Conservation (phyloP, 1,140 invertebrate species). For the Drosophila tsacasi region DNA sequence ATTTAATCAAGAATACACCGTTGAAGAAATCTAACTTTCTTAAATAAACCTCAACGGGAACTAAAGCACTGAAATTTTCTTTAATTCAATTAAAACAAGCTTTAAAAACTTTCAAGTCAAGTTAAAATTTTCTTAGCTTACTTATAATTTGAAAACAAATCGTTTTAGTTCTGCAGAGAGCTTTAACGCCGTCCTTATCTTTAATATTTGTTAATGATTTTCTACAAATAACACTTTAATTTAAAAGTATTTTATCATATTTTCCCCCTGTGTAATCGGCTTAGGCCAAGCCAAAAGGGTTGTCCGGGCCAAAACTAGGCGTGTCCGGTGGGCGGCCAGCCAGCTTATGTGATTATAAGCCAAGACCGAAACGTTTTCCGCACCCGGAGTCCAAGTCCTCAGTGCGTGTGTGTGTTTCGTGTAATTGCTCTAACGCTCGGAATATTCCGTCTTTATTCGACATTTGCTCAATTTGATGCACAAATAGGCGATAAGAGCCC, state of each 20-base stretch:
- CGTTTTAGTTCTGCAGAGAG: too few relatives aligned
- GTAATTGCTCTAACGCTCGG: slow-evolving; percentile 14
- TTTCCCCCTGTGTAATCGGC: slow-evolving; percentile 23
- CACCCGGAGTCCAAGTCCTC: neutral
- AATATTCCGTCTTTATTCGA: slow-evolving; percentile 37
- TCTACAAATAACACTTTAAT: neutral
- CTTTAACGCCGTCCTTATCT: too few relatives aligned
- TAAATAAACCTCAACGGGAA: neutral
- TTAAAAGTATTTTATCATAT: neutral
- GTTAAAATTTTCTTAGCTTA: neutral
- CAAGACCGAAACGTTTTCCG: slow-evolving; percentile 32
- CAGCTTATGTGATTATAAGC: slow-evolving; percentile 53
- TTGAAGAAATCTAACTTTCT: too few relatives aligned
- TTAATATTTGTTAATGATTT: neutral
- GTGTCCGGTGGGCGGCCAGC: slow-evolving; percentile 23
- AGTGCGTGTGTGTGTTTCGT: neutral
- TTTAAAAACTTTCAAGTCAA: too few relatives aligned
- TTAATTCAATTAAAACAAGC: neutral
- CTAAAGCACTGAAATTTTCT: neutral
- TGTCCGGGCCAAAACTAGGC: slow-evolving; percentile 21
- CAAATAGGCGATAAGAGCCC: slow-evolving; percentile 31
- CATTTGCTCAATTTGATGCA: slow-evolving; percentile 40
- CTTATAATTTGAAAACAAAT: neutral
- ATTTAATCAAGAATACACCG: too few relatives aligned
- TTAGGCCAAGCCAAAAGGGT: slow-evolving; percentile 42